Percentiles rank a stretch among this genome's conserved stretches.
phyloP scores from a whole-genome alignment of 2,888 invertebrate species.

The Drosophila parthenogenetica region DNA sequence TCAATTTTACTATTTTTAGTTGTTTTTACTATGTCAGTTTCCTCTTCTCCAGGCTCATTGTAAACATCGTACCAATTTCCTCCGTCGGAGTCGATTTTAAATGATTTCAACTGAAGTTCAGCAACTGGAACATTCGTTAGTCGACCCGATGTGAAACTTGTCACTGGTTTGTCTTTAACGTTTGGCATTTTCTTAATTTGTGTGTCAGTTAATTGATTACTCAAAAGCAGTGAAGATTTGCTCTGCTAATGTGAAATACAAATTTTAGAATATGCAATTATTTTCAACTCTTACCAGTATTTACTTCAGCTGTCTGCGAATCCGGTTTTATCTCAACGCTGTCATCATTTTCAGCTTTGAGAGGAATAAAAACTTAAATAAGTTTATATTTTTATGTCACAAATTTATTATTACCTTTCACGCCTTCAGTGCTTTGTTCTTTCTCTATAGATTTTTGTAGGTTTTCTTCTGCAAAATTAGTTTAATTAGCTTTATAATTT shows the following conservation, averaged over 20 bases:
- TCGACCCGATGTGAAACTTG: constrained; percentile 47
- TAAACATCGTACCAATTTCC: constrained; percentile 65
- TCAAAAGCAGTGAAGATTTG: constrained; percentile 70
- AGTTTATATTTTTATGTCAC: rapidly evolving
- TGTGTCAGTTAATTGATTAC: constrained; percentile 76
- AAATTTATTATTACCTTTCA: constrained; percentile 3
- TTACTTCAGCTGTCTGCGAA: constrained; percentile 58
- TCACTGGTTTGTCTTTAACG: constrained; percentile 52
- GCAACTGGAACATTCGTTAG: constrained; percentile 67
- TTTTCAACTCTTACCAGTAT: constrained; percentile 71
- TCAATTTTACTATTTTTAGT: not conserved
- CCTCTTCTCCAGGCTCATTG: constrained; percentile 16
- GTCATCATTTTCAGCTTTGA: not conserved
- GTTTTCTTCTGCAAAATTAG: constrained; percentile 3
- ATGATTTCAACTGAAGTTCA: constrained; percentile 76
- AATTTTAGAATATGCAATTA: constrained; percentile 43
- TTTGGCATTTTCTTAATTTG: constrained; percentile 66
- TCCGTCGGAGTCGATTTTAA: constrained; percentile 50
- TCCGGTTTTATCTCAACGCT: not conserved
- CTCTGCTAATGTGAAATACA: constrained; percentile 75
- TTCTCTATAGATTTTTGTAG: not conserved
- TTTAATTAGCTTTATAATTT: too few species aligned
- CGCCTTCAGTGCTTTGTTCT: not conserved
- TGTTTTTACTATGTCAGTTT: not conserved
- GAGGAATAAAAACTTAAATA: not conserved